phyloP scores from a whole-genome alignment of 1,140 invertebrate genomes.

The Caerostris darwini region DNA sequence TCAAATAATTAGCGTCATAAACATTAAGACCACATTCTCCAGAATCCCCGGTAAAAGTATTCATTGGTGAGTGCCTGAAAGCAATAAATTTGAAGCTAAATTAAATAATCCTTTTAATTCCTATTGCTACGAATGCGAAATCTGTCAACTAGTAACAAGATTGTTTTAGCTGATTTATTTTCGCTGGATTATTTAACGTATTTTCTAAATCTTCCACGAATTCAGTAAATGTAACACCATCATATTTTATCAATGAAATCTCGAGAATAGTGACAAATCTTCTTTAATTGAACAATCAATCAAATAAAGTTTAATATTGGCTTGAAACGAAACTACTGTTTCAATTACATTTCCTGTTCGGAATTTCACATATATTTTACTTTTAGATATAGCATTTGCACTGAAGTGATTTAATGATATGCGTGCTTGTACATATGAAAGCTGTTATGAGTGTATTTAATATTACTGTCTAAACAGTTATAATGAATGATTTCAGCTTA shows the following conservation, averaged over 20 bases:
- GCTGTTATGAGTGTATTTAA: background rate
- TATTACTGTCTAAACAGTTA: background rate
- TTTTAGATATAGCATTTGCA: background rate
- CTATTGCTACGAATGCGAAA: background rate
- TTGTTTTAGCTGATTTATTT: conserved; percentile 33
- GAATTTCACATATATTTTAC: background rate
- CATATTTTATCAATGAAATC: background rate
- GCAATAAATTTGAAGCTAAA: background rate
- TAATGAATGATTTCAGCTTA: background rate
- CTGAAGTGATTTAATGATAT: background rate
- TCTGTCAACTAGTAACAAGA: background rate
- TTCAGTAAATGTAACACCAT: conserved; percentile 16
- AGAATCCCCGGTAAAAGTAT: background rate
- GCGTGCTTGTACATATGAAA: background rate
- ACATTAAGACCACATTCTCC: background rate
- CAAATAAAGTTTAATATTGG: background rate
- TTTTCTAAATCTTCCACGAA: conserved; percentile 16
- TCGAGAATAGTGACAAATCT: background rate
- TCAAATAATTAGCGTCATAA: background rate
- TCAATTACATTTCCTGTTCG: background rate
- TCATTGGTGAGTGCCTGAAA: background rate
- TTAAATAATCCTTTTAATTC: conserved; percentile 30
- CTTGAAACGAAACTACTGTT: background rate
- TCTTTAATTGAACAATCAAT: conserved; percentile 47
- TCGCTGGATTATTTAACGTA: background rate